These are phyloP conservation scores for Leuciscus waleckii DNA, from an alignment of 2,797 vertebrate species.

Conservation along the genomic window DNA sequence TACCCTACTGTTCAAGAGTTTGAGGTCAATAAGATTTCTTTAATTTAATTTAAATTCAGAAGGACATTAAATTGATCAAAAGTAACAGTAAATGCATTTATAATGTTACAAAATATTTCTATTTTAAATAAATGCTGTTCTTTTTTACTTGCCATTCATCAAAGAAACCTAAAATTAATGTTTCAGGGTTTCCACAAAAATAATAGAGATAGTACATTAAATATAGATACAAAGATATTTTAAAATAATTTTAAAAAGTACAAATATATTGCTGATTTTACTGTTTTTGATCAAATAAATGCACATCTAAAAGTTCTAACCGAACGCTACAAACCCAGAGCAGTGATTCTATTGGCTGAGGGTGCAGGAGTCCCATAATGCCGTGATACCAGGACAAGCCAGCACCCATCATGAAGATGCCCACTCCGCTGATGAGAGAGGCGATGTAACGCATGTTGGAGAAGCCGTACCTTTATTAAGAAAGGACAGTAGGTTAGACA, in stretches of 20 bases:
- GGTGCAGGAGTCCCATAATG: constrained; percentile 93
- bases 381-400: constrained; percentile 99
- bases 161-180: not conserved
- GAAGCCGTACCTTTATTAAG: constrained; percentile 89
- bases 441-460: constrained; percentile 99
- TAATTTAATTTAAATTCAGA: not conserved
- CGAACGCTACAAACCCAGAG: constrained; percentile 86
- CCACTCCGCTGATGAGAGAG: constrained; percentile 97
- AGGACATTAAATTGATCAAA: not conserved
- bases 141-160: not conserved
- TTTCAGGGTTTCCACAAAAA: not conserved
- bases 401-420: constrained; percentile 99
- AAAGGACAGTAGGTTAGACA: not conserved
- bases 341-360: constrained; percentile 92
- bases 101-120: not conserved
- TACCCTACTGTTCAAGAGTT: not conserved
- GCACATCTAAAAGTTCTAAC: not conserved
- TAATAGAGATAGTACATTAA: too few species aligned
- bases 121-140: not conserved
- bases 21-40: not conserved
- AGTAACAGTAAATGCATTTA: too few species aligned
- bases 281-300: not conserved
- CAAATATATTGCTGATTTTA: not conserved
- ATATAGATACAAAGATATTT: too few species aligned
- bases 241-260: too few species aligned